Evolutionary conservation across 2,888 invertebrate genomes (phyloP), one percentile per base, ranked within the genome.

Genomic region (Aphidius colemani): DNA sequence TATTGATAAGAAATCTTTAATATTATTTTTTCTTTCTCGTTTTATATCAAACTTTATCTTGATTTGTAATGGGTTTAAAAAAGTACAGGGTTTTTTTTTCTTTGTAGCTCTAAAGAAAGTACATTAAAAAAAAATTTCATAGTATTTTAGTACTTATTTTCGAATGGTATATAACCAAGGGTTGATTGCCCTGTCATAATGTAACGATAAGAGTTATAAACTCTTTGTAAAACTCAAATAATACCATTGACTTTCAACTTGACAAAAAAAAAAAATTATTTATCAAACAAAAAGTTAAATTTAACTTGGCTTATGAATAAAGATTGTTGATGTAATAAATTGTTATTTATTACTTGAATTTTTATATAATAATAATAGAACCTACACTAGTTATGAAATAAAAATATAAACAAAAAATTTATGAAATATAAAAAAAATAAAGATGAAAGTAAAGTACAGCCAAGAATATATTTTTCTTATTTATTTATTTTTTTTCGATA

Each of bases 261-360:
- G 63, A 48, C 57, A 3, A 7, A 9, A 41, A 8, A 18, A 53
- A 11, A 39, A 60, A 50, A 49, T 59, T 50, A 63, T 61, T 66
- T 66, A 69, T 63, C 68, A 67, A 72, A 70, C 67, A 67, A 70
- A 70, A 68, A 67, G 63, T 72, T 66, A 64, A 72, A 70, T 70
- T 66, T 64, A 64, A 64, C 48, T 68, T 58, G 61, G 53, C 61
- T 63, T 61, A 46, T 57, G 45, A 46, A 46, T 39, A 46, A 68
- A 66, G 68, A 70, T 71, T 64, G 63, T 61, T 51, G 53, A 30
- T 30, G 30, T 30, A 30, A 30, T 30, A 30, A 30, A 30, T 30
- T 1, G 2, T 30, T 30, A 30, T 3, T 30, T 30, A 30, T 30
- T 5, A 30, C 30, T 30, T 30, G 30, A 30, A 30, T 30, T 30